Evolutionary conservation across 2,113 vertebrate species (phyloP), one percentile per base, ranked within the genome.

Genomic region (Stigmatopora argus): DNA sequence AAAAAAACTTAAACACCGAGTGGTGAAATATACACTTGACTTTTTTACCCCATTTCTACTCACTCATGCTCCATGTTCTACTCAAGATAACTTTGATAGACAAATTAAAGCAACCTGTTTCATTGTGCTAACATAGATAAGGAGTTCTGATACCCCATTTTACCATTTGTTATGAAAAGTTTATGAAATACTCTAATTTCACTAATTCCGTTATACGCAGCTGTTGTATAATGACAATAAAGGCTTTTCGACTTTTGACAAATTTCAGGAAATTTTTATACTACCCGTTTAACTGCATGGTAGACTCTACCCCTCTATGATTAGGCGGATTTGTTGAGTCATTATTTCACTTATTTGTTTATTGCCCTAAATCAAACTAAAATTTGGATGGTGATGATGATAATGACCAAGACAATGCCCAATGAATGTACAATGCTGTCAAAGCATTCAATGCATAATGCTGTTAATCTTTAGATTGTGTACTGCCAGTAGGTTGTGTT

Each of bases 391-490:
- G 7, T 38, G 35, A 38, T 38, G 35, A 38, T 38, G 35, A 38
- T 38, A 7, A 38, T 38, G 35, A 38, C 7, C 35, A 38, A 5
- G 35, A 38, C 7, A 5, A 38, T 38, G 7, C 35, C 35, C 35
- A 38, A 5, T 38, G 35, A 38, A 38, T 38, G 35, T 38, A 38
- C 35, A 4, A 5, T 38, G 35, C 35, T 38, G 35, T 4, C 17
- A 48, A 48, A 48, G 47, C 15, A 48, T 15, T 48, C 47, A 17
- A 48, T 65, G 44, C 67, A 69, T 60, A 64, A n/a, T 34, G 34
- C 48, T 64, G 45, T 73, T 67, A 62, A 66, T 74, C 60, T 53
- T 57, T 26, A n/a, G 65, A 67, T 4, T 9, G 13, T 49, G 26
- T 52, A 46, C 38, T 41, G 52, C 56, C 66, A 31, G 26, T 31